A percentile compares a stretch with the other conserved stretches of the same genome.
Conservation (phyloP, 2,113 vertebrate genomes). For the Oncorhynchus clarkii region DNA sequence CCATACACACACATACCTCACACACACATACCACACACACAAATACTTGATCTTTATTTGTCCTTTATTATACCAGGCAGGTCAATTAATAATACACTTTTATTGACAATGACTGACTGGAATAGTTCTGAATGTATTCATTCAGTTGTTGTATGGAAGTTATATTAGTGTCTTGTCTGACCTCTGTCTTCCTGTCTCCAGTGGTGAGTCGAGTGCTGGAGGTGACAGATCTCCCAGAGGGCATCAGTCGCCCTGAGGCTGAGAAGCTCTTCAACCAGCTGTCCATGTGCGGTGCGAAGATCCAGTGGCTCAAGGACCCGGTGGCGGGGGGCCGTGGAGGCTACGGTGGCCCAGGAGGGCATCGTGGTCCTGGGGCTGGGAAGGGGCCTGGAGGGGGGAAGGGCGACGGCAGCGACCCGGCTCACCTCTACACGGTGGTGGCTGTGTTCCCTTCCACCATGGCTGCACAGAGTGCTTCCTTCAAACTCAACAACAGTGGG, state of each 20-base stretch:
- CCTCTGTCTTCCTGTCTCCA: conserved; percentile 47
- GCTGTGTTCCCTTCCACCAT: conserved; percentile 95
- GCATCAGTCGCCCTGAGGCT: conserved; percentile 91
- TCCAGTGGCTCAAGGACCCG: conserved; percentile 97
- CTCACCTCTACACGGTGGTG: conserved; percentile 97
- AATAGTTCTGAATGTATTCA: too few relatives aligned
- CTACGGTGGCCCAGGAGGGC: conserved; percentile 26
- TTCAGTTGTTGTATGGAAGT: too few relatives aligned
- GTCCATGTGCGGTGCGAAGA: conserved; percentile 94
- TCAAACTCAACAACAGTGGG: conserved; percentile 95
- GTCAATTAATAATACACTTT: too few relatives aligned
- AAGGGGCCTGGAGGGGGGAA: conserved; percentile 59
- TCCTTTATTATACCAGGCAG: too few relatives aligned
- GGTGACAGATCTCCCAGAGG: conserved; percentile 95
- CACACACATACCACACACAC: too few relatives aligned
- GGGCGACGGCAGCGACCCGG: conserved; percentile 82
- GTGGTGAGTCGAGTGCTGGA: conserved; percentile 94
- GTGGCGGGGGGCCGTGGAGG: conserved; percentile 70
- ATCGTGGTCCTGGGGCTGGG: conserved; percentile 21
- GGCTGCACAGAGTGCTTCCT: conserved; percentile 95
- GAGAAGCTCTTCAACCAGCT: conserved; percentile 98
- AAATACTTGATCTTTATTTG: too few relatives aligned
- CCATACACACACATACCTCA: too few relatives aligned
- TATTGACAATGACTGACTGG: too few relatives aligned
- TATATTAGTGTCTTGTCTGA: background rate